Percentiles rank a stretch among this genome's conserved stretches.
phyloP scores from a whole-genome alignment of 2,797 vertebrate genomes.

The Coluber constrictor region DNA sequence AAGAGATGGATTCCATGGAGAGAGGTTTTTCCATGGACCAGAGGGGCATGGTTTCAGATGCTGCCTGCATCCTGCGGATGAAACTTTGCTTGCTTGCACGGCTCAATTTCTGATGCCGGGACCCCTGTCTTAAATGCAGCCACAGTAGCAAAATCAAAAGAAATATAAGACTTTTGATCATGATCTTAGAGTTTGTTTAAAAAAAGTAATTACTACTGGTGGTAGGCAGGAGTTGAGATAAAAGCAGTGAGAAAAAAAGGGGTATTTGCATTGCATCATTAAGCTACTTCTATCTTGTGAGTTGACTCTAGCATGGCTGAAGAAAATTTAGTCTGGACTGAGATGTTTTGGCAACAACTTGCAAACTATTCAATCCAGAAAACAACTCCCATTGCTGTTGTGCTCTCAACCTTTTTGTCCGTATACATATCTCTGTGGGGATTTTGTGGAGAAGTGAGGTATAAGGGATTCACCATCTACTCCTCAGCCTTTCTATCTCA shows the following conservation, averaged over 20 bases:
- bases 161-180: neutral
- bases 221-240: neutral
- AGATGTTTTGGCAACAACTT: neutral
- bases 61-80: neutral
- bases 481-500: neutral
- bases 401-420: neutral
- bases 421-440: neutral
- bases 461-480: neutral
- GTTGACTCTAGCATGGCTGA: neutral
- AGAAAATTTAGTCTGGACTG: neutral
- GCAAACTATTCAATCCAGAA: neutral
- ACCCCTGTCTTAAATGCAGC: neutral
- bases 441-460: neutral
- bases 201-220: neutral
- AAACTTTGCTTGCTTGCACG: neutral
- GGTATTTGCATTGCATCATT: neutral
- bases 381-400: neutral
- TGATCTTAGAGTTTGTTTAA: neutral
- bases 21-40: neutral
- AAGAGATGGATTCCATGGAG: fast-evolving
- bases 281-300: neutral
- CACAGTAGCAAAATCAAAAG: neutral
- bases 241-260: neutral
- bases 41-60: neutral
- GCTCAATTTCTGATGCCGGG: neutral